These are phyloP conservation scores for Empidonax alnorum DNA, from an alignment of 2,113 vertebrate genomes.

Conservation along the genomic window DNA sequence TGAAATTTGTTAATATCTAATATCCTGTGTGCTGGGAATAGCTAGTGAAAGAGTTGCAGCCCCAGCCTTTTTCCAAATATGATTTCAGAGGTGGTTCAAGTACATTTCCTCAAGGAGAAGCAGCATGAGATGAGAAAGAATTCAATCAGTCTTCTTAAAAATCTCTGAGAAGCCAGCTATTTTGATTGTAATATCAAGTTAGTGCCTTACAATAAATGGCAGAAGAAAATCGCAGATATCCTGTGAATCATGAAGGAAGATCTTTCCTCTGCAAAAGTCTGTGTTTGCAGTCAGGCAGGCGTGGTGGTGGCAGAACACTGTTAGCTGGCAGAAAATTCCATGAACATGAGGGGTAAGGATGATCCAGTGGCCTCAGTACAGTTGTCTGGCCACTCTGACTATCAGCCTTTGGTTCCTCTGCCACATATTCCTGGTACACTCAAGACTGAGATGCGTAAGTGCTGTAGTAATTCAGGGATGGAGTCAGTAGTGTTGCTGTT, in stretches of 20 bases:
- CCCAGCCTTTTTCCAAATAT: not conserved
- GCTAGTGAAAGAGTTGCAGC: not conserved
- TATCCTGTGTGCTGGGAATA: not conserved
- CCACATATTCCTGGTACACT: fast-evolving
- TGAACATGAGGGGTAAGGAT: not conserved
- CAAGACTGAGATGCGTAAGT: not conserved
- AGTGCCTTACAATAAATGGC: not conserved
- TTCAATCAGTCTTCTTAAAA: not conserved
- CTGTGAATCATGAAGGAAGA: not conserved
- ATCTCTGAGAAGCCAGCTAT: not conserved
- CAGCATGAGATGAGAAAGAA: not conserved
- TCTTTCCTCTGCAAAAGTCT: not conserved
- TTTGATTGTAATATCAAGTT: not conserved
- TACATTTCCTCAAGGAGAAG: not conserved
- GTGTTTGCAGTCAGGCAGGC: fast-evolving
- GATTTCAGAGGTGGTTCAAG: not conserved
- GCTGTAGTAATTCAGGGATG: not conserved
- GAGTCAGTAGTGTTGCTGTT: not conserved
- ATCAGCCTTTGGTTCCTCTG: not conserved
- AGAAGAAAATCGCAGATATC: not conserved
- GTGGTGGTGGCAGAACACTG: fast-evolving
- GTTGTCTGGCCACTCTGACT: not conserved
- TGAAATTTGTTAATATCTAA: slow-evolving; percentile 21
- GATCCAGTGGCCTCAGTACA: fast-evolving
- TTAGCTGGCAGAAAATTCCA: not conserved